Conservation (phyloP, 2,888 invertebrate species). For the Noctua pronuba region DNA sequence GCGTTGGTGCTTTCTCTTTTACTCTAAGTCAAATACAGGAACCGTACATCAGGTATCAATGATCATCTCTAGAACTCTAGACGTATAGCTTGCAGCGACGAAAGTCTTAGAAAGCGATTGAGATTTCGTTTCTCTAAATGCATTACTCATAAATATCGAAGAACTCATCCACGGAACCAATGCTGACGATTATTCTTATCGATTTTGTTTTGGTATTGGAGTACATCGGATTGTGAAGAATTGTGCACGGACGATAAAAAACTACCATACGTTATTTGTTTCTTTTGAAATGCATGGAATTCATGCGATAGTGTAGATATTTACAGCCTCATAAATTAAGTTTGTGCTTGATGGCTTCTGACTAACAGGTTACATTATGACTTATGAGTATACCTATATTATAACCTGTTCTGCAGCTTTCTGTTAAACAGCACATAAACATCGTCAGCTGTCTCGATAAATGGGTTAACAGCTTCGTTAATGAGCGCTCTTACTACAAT, state of each 20-base stretch:
- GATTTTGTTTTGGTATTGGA: slow-evolving; percentile 1
- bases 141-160: slow-evolving; percentile 17
- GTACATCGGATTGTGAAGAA: slow-evolving; percentile 10
- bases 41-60: slow-evolving; percentile 24
- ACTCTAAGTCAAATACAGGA: slow-evolving; percentile 34
- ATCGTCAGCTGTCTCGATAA: background rate
- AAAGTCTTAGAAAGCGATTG: slow-evolving; percentile 37
- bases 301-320: background rate
- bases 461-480: background rate
- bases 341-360: background rate
- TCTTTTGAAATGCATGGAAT: slow-evolving; percentile 4
- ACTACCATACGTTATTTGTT: background rate
- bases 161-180: slow-evolving; percentile 18
- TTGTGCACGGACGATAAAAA: slow-evolving; percentile 13
- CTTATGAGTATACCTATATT: background rate
- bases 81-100: background rate
- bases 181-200: slow-evolving; percentile 5
- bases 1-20: slow-evolving; percentile 59
- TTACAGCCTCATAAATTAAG: slow-evolving; percentile 4
- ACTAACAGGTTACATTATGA: background rate
- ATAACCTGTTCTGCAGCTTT: background rate
- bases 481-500: background rate
- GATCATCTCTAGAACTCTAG: slow-evolving; percentile 29
- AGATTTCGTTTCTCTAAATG: background rate
- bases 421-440: background rate